Percentiles rank a stretch among this genome's conserved stretches.
These are phyloP conservation scores for Cavia aperea DNA, from an alignment of 2,113 vertebrate species.

Conservation along the genomic window DNA sequence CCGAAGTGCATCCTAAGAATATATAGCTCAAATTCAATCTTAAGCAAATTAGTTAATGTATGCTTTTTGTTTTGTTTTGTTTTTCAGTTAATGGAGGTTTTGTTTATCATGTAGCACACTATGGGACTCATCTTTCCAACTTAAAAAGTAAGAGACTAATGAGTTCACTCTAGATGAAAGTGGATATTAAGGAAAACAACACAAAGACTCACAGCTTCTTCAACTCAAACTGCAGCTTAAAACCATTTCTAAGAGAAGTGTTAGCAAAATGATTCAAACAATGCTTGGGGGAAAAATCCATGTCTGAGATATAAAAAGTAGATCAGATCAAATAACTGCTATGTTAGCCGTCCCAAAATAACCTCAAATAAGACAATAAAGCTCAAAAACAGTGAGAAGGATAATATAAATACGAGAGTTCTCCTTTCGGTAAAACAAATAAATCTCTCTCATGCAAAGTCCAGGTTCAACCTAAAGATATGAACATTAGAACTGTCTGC, in stretches of 20 bases:
- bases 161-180: slow-evolving; percentile 35
- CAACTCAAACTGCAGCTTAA: slow-evolving; percentile 20
- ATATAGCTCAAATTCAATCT: slow-evolving; percentile 1
- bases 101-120: neutral
- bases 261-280: slow-evolving; percentile 40
- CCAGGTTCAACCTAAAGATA: slow-evolving; percentile 26
- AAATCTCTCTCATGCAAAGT: neutral
- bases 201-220: neutral
- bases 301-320: slow-evolving; percentile 41
- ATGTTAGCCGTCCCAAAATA: slow-evolving; percentile 23
- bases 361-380: slow-evolving; percentile 25
- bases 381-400: neutral
- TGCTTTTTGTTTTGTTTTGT: neutral
- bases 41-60: neutral
- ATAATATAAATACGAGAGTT: neutral
- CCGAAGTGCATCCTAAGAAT: neutral
- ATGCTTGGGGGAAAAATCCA: neutral
- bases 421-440: neutral
- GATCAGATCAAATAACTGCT: slow-evolving; percentile 31
- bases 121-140: neutral
- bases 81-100: neutral
- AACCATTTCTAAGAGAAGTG: slow-evolving; percentile 35
- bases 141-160: neutral
- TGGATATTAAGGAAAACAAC: neutral
- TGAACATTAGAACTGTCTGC: neutral